Conservation (phyloP, 1,140 invertebrate species). For the Temnothorax longispinosus region DNA sequence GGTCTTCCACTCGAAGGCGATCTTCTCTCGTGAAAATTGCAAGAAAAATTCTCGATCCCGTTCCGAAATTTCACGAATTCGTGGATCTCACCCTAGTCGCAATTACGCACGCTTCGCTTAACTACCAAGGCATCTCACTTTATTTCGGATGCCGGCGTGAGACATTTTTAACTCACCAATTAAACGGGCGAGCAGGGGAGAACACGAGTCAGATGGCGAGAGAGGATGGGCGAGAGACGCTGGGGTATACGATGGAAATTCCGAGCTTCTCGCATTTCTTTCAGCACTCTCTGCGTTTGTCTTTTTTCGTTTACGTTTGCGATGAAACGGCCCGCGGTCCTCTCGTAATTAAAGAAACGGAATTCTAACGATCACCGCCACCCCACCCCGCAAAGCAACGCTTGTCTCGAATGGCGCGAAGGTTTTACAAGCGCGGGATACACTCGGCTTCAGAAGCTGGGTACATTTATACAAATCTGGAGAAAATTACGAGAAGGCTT, state of each 20-base stretch:
- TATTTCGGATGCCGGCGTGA: slow-evolving; percentile 65
- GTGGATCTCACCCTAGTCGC: slow-evolving; percentile 32
- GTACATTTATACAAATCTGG: slow-evolving; percentile 24
- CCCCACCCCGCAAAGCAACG: background rate
- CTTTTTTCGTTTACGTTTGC: slow-evolving; percentile 67
- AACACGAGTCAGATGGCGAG: slow-evolving; percentile 11
- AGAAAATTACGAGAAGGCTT: slow-evolving; percentile 24
- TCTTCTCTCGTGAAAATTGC: slow-evolving; percentile 46
- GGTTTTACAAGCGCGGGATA: slow-evolving; percentile 42
- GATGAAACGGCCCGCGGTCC: slow-evolving; percentile 57
- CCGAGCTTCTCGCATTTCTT: slow-evolving; percentile 69
- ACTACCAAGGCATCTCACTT: slow-evolving; percentile 68
- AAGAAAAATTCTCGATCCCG: slow-evolving; percentile 54
- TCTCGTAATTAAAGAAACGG: slow-evolving; percentile 74
- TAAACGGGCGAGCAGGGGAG: slow-evolving; percentile 47
- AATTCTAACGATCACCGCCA: slow-evolving; percentile 63
- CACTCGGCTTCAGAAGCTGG: background rate
- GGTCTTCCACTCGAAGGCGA: background rate
- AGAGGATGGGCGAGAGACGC: background rate
- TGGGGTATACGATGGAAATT: slow-evolving; percentile 58
- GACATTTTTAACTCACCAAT: slow-evolving; percentile 77
- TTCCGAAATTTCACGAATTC: slow-evolving; percentile 65
- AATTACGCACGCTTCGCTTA: slow-evolving; percentile 68
- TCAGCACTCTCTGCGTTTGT: slow-evolving; percentile 63
- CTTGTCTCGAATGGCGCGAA: slow-evolving; percentile 24